Evolutionary conservation across 2,797 vertebrate genomes (phyloP).

Genomic region (Morus bassanus): DNA sequence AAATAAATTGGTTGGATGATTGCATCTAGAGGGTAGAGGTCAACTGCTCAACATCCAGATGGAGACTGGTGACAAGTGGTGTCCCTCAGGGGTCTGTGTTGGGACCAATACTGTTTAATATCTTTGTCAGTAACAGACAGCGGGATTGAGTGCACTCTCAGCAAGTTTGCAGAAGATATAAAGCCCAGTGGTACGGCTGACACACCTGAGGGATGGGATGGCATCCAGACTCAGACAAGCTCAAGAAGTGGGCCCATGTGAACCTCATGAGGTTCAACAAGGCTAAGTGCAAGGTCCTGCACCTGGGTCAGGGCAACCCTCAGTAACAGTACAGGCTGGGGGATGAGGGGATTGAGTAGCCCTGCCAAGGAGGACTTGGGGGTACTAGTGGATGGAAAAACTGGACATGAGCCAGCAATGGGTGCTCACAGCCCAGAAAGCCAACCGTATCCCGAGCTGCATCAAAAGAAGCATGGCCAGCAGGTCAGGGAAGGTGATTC

Average conservation of each 20-base stretch:
- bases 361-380: neutral
- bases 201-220: fast-evolving
- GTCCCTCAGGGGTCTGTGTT: neutral
- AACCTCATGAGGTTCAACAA: neutral
- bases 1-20: neutral
- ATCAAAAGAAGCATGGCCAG: neutral
- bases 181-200: neutral
- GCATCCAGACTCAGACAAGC: neutral
- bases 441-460: neutral
- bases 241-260: neutral
- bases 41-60: neutral
- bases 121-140: neutral
- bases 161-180: neutral
- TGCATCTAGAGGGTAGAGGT: neutral
- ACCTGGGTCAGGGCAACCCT: neutral
- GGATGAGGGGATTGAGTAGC: neutral
- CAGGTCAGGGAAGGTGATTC: neutral
- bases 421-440: neutral
- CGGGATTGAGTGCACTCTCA: fast-evolving
- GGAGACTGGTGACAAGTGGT: neutral
- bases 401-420: neutral
- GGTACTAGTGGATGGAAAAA: neutral
- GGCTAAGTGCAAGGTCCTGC: neutral
- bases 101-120: neutral
- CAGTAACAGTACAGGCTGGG: neutral